Evolutionary conservation across 2,797 vertebrate genomes (phyloP).

Genomic region (Capromys pilorides): DNA sequence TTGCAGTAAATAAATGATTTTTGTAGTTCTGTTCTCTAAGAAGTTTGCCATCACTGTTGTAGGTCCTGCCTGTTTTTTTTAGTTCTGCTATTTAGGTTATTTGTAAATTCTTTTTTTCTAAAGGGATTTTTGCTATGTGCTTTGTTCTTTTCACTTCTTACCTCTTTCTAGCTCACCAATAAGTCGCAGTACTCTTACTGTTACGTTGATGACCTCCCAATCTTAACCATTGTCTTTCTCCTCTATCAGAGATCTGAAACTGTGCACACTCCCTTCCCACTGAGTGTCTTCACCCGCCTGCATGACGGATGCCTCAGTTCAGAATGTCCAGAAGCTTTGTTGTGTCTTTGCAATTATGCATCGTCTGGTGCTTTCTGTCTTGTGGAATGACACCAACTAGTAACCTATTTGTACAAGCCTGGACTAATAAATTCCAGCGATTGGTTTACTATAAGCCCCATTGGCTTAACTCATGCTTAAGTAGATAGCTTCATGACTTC

Average conservation of each 20-base stretch:
- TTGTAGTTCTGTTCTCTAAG: neutral
- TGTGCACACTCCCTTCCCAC: neutral
- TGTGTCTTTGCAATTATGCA: neutral
- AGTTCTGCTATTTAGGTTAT: neutral
- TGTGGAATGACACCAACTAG: neutral
- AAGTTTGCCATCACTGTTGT: neutral
- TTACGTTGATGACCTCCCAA: neutral
- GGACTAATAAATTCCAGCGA: neutral
- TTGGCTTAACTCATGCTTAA: neutral
- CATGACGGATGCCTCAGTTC: neutral
- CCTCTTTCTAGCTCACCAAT: neutral
- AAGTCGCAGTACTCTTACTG: neutral
- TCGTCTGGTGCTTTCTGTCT: constrained; percentile 14
- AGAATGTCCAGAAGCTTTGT: neutral
- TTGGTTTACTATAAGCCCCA: neutral
- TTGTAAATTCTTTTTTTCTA: neutral
- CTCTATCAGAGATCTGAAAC: neutral
- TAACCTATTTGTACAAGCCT: neutral
- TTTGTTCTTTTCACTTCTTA: neutral
- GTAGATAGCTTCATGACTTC: neutral
- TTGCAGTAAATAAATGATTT: neutral
- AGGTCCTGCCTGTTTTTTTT: neutral
- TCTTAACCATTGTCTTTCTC: neutral
- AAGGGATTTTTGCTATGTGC: neutral
- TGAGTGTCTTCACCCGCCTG: neutral